Conservation (phyloP, 1,140 invertebrate genomes). For the Pemphigus obesinymphae region DNA sequence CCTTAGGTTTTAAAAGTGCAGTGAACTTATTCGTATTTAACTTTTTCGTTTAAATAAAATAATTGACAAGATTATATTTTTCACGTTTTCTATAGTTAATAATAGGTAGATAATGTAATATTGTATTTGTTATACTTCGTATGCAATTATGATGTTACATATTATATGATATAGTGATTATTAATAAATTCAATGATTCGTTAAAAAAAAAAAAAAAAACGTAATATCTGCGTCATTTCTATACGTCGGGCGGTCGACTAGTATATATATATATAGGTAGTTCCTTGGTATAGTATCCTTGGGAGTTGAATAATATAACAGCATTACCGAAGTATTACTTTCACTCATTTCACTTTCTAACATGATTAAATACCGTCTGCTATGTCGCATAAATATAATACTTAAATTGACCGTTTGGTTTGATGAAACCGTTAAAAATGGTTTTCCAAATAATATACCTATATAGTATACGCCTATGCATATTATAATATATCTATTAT, state of each 20-base stretch:
- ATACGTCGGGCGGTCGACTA: neutral
- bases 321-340: neutral
- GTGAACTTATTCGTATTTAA: too few relatives aligned
- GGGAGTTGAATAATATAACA: constrained; percentile 4
- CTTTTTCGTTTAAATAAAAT: too few relatives aligned
- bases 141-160: too few relatives aligned
- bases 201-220: neutral
- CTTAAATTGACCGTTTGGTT: neutral
- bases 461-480: neutral
- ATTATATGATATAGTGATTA: neutral
- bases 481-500: too few relatives aligned
- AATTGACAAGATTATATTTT: too few relatives aligned
- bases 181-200: neutral
- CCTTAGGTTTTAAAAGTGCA: too few relatives aligned
- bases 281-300: too few relatives aligned
- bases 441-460: neutral
- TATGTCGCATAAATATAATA: neutral
- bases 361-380: neutral
- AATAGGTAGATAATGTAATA: too few relatives aligned
- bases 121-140: too few relatives aligned
- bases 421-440: neutral
- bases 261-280: too few relatives aligned
- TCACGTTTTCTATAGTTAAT: too few relatives aligned
- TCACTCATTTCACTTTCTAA: constrained; percentile 41
- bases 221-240: neutral